phyloP scores from a whole-genome alignment of 2,797 vertebrate species.

The Leptoclinus maculatus region DNA sequence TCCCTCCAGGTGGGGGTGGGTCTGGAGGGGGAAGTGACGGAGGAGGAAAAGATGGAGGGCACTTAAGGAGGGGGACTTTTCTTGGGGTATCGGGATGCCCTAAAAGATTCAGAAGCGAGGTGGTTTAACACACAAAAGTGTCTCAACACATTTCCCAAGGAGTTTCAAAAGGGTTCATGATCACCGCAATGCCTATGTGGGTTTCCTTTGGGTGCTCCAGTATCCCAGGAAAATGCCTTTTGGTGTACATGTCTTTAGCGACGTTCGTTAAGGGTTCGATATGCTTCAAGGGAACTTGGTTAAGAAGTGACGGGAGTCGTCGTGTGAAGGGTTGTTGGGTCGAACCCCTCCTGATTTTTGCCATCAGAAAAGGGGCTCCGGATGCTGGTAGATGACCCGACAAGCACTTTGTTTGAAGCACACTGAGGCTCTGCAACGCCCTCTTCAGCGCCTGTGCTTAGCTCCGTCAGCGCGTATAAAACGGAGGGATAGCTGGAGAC shows the following conservation, averaged over 20 bases:
- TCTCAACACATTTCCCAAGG: too few species aligned
- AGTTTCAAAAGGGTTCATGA: too few species aligned
- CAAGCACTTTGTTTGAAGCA: not conserved
- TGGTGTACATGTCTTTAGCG: too few species aligned
- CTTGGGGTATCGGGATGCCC: not conserved
- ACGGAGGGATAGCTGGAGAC: not conserved
- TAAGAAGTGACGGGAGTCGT: too few species aligned
- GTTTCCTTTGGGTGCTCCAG: too few species aligned
- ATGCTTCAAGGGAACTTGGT: too few species aligned
- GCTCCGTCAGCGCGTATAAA: not conserved
- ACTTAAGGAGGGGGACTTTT: not conserved
- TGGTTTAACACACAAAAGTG: not conserved
- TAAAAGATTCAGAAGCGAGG: not conserved
- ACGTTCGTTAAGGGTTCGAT: too few species aligned
- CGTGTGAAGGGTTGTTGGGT: too few species aligned
- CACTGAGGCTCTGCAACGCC: not conserved
- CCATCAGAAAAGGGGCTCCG: not conserved
- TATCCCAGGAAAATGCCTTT: too few species aligned
- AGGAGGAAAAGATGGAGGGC: constrained; percentile 12
- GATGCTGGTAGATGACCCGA: not conserved
- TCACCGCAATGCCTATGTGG: too few species aligned
- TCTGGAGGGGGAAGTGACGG: constrained; percentile 1
- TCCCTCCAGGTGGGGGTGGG: constrained; percentile 13
- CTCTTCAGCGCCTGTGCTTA: not conserved
- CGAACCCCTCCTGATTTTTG: not conserved